Evolutionary conservation across 1,140 invertebrate genomes (phyloP).

Genomic region (Schlechtendalia chinensis): DNA sequence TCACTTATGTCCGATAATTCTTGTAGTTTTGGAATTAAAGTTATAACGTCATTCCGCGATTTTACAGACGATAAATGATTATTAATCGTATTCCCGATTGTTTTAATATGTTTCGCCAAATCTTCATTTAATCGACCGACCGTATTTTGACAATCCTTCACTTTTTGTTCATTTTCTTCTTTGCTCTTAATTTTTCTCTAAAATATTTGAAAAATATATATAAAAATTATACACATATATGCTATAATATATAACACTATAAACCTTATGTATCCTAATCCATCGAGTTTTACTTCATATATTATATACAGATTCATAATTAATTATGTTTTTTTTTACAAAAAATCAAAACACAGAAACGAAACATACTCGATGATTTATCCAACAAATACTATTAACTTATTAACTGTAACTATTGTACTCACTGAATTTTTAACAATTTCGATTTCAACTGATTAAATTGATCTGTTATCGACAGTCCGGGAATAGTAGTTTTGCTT

Average conservation of each 20-base stretch:
- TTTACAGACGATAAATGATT: background rate
- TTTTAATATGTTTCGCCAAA: slow-evolving; percentile 5
- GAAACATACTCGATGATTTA: background rate
- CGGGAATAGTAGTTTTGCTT: slow-evolving; percentile 61
- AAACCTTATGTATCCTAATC: too few relatives aligned
- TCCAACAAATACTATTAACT: background rate
- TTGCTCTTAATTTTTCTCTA: slow-evolving; percentile 54
- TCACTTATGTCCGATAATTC: slow-evolving; percentile 3
- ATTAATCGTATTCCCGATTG: background rate
- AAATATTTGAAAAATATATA: slow-evolving; percentile 56
- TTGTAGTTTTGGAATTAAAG: background rate
- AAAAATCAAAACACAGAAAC: too few relatives aligned
- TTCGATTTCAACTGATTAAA: background rate
- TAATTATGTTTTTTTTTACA: too few relatives aligned
- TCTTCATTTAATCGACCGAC: background rate
- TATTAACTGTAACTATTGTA: slow-evolving; percentile 51
- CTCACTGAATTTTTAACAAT: slow-evolving; percentile 50
- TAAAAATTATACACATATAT: too few relatives aligned
- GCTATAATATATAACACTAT: too few relatives aligned
- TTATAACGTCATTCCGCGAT: background rate
- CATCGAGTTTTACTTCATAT: too few relatives aligned
- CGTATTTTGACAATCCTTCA: slow-evolving; percentile 6
- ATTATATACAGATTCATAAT: too few relatives aligned
- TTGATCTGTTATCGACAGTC: slow-evolving; percentile 56
- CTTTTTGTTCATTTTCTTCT: slow-evolving; percentile 41